These are phyloP conservation scores for Procavia capensis DNA, from an alignment of 2,113 vertebrate genomes.

Conservation along the genomic window DNA sequence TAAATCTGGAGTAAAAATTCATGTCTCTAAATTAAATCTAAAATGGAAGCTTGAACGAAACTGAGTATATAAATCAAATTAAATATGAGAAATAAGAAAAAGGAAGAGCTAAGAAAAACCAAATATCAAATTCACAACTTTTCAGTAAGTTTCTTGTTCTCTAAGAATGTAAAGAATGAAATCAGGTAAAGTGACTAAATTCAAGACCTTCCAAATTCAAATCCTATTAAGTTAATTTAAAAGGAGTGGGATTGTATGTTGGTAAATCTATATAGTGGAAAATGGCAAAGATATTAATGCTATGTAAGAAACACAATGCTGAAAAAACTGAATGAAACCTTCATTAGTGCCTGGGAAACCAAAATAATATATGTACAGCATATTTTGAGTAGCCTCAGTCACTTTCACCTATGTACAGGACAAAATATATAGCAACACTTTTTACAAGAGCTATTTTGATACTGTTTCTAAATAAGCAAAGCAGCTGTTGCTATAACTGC, in stretches of 20 bases:
- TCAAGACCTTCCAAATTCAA: not conserved
- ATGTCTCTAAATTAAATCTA: not conserved
- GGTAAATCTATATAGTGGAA: conserved; percentile 2
- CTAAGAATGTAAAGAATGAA: not conserved
- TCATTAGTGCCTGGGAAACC: conserved; percentile 66
- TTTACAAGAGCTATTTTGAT: conserved; percentile 76
- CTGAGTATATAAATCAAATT: not conserved
- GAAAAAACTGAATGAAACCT: conserved; percentile 81
- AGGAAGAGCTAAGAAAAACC: not conserved
- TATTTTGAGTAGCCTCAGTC: conserved; percentile 73
- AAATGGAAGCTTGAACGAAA: not conserved
- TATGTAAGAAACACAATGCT: not conserved
- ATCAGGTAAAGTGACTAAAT: not conserved
- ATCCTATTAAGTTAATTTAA: not conserved
- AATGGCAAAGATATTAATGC: conserved; percentile 30
- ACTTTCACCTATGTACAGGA: conserved; percentile 77
- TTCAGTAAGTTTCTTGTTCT: not conserved
- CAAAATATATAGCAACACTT: conserved; percentile 80
- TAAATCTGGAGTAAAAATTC: not conserved
- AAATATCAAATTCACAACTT: not conserved
- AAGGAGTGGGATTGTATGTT: not conserved
- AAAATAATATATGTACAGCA: conserved; percentile 65
- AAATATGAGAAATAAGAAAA: conserved; percentile 3
- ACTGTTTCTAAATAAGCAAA: conserved; percentile 79
- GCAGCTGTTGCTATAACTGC: conserved; percentile 84